Evolutionary conservation across 2,888 invertebrate species (phyloP).

Genomic region (Synergus itoensis): DNA sequence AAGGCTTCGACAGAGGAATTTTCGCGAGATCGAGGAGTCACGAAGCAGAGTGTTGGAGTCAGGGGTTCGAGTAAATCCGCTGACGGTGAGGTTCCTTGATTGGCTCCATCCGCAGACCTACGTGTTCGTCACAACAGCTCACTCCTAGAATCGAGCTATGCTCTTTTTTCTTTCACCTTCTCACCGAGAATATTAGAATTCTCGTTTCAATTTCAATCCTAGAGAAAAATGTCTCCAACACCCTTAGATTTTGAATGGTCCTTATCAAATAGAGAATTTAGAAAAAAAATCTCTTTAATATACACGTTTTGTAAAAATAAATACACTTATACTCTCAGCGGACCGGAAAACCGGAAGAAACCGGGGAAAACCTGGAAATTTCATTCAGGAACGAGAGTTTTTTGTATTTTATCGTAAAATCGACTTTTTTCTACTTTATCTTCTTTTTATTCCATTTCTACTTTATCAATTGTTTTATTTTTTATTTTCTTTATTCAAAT

Average conservation of each 20-base stretch:
- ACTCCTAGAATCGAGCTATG: slow-evolving; percentile 58
- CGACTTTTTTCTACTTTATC: too few species aligned
- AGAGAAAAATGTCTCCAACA: neutral
- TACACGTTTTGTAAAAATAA: too few species aligned
- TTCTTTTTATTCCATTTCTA: too few species aligned
- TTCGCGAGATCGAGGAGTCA: slow-evolving; percentile 59
- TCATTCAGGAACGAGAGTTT: too few species aligned
- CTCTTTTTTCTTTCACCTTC: slow-evolving; percentile 51
- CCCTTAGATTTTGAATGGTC: neutral
- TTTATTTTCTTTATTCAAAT: too few species aligned
- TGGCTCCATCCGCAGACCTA: slow-evolving; percentile 76
- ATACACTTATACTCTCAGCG: too few species aligned
- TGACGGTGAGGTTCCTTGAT: slow-evolving; percentile 76
- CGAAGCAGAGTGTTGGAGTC: slow-evolving; percentile 61
- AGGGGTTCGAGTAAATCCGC: slow-evolving; percentile 68
- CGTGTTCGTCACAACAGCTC: slow-evolving; percentile 78
- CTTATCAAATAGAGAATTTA: neutral
- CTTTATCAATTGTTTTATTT: too few species aligned
- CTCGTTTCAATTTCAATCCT: slow-evolving; percentile 4
- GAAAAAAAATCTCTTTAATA: too few species aligned
- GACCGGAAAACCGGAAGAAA: too few species aligned
- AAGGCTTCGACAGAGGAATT: slow-evolving; percentile 55
- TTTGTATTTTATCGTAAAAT: too few species aligned
- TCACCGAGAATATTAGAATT: slow-evolving; percentile 48
- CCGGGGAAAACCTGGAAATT: too few species aligned